Base-by-base conservation (phyloP, 2,797 vertebrate species). In the Melanotaenia boesemani region DNA sequence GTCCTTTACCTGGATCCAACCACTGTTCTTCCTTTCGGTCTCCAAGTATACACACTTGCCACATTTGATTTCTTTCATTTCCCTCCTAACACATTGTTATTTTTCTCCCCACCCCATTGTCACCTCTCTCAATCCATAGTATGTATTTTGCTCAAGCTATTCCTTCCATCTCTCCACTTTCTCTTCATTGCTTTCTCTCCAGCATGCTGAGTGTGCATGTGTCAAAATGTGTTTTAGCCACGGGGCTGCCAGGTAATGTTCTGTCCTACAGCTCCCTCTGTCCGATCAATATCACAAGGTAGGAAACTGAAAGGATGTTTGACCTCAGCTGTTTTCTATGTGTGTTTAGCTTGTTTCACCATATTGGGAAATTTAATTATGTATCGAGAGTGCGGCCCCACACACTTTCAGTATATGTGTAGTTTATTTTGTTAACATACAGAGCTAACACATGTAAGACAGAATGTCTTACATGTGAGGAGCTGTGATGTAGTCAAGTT, bases 51-150 rank as follows among this genome's bases (percentile, higher is more conserved):
- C 86, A 86, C 81, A 80, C 79, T 79, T 89, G 89, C 89, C 86
- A 83, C 32, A 60, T 86, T 82, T 79, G 48, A 77, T 89, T 81
- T 81, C 82, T 87, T 85, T 87, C 74, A 81, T 88, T 79, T 68
- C 72, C 26, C 46, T 67, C 67, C 70, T 63, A 78, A 67, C 74
- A 78, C 52, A 72, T 74, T 83, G 88, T 84, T 74, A 20, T 74
- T 77, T 72, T 61, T 76, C 54, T 32, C 63, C 61, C 24, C 5
- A 2, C 87, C 73, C 80, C 75, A 57, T 83, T 48, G 18, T 79
- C 67, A 62, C 62, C 58, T 80, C 75, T 67, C 32, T 60, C 67
- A 79, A 66, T 80, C 80, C 67, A 28, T 28, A 30, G 30, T 74
- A 46, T 59, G 1, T 32, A 76, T 80, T 32, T 61, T 7, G 30